These are phyloP conservation scores for Dicrurus megarhynchus DNA, from an alignment of 2,113 vertebrate genomes.

Conservation along the genomic window DNA sequence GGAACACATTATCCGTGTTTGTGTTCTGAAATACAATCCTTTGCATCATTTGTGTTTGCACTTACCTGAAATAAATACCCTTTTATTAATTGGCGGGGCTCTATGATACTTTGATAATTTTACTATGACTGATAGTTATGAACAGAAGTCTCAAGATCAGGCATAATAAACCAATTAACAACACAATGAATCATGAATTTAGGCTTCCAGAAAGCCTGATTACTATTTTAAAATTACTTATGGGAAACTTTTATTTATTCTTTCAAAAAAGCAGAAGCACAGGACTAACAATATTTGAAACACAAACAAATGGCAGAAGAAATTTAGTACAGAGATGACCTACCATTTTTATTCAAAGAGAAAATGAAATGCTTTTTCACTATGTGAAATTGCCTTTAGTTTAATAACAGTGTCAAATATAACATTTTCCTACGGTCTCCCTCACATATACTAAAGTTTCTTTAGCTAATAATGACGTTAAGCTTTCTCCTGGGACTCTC, in stretches of 20 bases:
- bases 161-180: not conserved
- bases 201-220: not conserved
- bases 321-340: constrained; percentile 10
- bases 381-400: constrained; percentile 44
- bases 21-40: not conserved
- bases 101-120: not conserved
- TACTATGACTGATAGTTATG: not conserved
- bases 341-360: constrained; percentile 19
- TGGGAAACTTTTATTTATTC: not conserved
- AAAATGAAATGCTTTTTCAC: constrained; percentile 26
- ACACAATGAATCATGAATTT: not conserved
- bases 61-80: not conserved
- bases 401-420: constrained; percentile 42
- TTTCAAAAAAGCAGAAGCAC: not conserved
- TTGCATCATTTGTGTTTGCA: not conserved
- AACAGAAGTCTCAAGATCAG: not conserved
- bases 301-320: not conserved
- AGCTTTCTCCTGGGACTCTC: constrained; percentile 26
- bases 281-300: not conserved
- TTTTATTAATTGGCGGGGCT: not conserved
- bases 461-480: constrained; percentile 34
- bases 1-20: not conserved
- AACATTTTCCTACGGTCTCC: not conserved
- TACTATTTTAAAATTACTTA: not conserved
- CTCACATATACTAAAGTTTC: constrained; percentile 34